These are phyloP conservation scores for Papilio polytes DNA, from an alignment of 1,140 invertebrate genomes.

Conservation along the genomic window DNA sequence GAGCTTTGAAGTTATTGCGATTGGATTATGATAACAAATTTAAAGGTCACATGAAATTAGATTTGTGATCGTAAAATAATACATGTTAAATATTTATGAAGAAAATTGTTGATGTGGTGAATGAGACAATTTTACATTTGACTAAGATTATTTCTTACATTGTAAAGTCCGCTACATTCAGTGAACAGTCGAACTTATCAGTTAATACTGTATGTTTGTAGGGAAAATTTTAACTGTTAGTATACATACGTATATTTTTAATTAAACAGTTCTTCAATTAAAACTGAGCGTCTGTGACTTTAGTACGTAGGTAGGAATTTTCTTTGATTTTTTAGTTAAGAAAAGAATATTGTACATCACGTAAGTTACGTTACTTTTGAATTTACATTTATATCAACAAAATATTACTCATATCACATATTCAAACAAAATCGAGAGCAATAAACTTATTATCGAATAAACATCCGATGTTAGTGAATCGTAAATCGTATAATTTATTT, in stretches of 20 bases:
- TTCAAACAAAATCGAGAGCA: background rate
- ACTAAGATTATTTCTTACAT: background rate
- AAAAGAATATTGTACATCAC: too few species aligned
- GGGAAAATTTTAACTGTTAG: too few species aligned
- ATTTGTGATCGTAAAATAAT: conserved; percentile 7
- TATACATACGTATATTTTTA: too few species aligned
- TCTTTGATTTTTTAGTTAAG: too few species aligned
- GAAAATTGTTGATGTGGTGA: background rate
- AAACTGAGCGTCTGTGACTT: too few species aligned
- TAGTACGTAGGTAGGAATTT: too few species aligned
- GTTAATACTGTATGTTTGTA: too few species aligned
- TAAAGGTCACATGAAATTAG: background rate
- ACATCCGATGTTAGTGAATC: background rate
- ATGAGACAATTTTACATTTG: background rate
- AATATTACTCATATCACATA: background rate
- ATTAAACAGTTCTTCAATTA: too few species aligned
- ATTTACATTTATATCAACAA: too few species aligned
- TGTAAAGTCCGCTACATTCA: too few species aligned
- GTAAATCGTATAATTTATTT: background rate
- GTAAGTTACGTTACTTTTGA: too few species aligned
- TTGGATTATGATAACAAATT: conserved; percentile 20
- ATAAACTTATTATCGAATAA: background rate
- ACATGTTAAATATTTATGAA: conserved; percentile 1
- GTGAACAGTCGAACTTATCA: too few species aligned
- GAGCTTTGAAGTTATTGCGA: conserved; percentile 23